Conservation (phyloP, 2,113 vertebrate genomes). For the Tenrec ecaudatus region DNA sequence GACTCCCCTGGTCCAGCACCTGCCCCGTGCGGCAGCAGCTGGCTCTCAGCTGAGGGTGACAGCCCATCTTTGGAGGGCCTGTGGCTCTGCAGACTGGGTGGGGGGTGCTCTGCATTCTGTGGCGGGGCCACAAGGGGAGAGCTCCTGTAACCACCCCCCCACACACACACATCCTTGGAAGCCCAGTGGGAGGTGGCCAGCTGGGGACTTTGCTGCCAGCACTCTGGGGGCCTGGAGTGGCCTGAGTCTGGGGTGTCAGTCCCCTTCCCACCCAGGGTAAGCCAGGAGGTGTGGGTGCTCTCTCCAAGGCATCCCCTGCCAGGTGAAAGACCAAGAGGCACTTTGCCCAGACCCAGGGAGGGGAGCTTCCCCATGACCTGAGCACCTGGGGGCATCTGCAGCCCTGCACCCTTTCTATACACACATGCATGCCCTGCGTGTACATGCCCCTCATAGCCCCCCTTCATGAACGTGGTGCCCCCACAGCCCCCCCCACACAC, state of each 20-base stretch:
- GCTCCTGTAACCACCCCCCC: neutral
- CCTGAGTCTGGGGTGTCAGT: too few species aligned
- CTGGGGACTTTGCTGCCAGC: neutral
- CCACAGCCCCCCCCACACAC: too few species aligned
- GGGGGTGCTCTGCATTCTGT: neutral
- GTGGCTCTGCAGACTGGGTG: neutral
- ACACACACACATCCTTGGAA: neutral
- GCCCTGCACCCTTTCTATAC: too few species aligned
- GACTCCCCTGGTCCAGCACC: neutral
- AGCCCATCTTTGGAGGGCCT: neutral
- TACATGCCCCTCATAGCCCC: too few species aligned
- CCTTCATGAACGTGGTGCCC: too few species aligned
- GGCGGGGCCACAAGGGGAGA: neutral
- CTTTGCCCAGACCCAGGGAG: too few species aligned
- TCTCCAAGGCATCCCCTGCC: too few species aligned
- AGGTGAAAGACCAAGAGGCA: too few species aligned
- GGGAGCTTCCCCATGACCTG: too few species aligned
- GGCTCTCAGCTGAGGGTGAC: neutral
- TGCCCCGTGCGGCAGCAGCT: neutral
- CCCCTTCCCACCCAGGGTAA: too few species aligned
- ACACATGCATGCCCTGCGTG: accelerated
- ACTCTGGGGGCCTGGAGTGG: neutral
- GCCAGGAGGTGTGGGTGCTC: too few species aligned
- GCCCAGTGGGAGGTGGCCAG: neutral
- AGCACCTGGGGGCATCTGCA: too few species aligned